Evolutionary conservation across 1,140 invertebrate genomes (phyloP).

Genomic region (Cherax quadricarinatus): DNA sequence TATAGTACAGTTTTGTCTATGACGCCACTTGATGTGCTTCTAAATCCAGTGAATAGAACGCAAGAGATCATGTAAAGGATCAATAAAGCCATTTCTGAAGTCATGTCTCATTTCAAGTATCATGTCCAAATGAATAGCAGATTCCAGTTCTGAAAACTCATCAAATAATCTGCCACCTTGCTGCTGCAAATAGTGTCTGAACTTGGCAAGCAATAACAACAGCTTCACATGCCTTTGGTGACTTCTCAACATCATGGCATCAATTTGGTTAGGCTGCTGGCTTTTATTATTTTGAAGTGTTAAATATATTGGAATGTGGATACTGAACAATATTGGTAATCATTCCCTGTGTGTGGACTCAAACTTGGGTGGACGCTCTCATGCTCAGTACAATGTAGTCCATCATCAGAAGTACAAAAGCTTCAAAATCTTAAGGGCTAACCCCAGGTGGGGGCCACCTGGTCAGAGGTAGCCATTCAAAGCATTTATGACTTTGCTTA

Average conservation of each 20-base stretch:
- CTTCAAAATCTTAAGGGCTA: conserved; percentile 58
- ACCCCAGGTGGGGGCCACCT: conserved; percentile 53
- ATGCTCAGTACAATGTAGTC: not conserved
- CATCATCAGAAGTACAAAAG: conserved; percentile 44
- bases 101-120: conserved; percentile 53
- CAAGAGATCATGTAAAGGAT: conserved; percentile 59
- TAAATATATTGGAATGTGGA: conserved; percentile 35
- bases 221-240: conserved; percentile 50
- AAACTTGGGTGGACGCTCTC: not conserved
- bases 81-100: conserved; percentile 37
- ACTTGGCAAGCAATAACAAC: conserved; percentile 61
- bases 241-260: not conserved
- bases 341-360: conserved; percentile 20
- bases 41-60: conserved; percentile 57
- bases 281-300: conserved; percentile 22
- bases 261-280: conserved; percentile 32
- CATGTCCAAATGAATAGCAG: conserved; percentile 61
- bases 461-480: conserved; percentile 49
- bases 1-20: conserved; percentile 36
- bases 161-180: conserved; percentile 54
- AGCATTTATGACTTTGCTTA: conserved; percentile 65
- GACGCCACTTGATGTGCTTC: conserved; percentile 39
- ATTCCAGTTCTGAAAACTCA: conserved; percentile 61
- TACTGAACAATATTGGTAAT: conserved; percentile 40
- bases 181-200: conserved; percentile 53